phyloP scores from a whole-genome alignment of 2,113 vertebrate species.

The Neofelis nebulosa region DNA sequence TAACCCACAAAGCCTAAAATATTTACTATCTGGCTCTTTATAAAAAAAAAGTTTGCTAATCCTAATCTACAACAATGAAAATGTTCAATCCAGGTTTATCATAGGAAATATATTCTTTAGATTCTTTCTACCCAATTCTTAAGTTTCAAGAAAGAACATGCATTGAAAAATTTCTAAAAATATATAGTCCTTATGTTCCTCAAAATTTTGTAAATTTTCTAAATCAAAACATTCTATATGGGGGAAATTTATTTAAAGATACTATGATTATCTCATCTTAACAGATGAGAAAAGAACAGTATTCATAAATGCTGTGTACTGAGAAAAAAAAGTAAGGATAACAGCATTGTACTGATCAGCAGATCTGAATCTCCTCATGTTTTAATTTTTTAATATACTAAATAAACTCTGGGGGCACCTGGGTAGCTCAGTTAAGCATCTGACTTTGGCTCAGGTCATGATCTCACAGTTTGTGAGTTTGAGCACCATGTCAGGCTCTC shows the following conservation, averaged over 20 bases:
- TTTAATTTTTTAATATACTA: slow-evolving; percentile 34
- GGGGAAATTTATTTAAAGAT: slow-evolving; percentile 8
- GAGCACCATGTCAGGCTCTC: no score
- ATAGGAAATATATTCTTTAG: neutral
- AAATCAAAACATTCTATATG: neutral
- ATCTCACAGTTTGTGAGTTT: no score
- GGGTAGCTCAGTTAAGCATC: no score
- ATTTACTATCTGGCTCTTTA: neutral
- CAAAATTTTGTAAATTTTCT: slow-evolving; percentile 1
- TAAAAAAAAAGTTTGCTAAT: neutral
- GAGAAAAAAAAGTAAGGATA: neutral
- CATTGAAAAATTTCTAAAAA: neutral
- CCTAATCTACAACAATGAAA: neutral
- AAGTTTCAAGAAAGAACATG: slow-evolving; percentile 21
- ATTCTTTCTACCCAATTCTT: slow-evolving; percentile 1
- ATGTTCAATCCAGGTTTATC: neutral
- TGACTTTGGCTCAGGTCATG: no score
- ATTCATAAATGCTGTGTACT: neutral
- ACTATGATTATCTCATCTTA: neutral
- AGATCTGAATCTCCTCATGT: neutral
- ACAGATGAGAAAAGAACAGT: neutral
- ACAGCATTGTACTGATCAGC: neutral
- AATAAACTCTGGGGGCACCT: neutral
- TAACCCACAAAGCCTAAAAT: neutral
- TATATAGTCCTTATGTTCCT: neutral